Conservation (phyloP, 2,888 invertebrate species). For the Oligia strigilis region DNA sequence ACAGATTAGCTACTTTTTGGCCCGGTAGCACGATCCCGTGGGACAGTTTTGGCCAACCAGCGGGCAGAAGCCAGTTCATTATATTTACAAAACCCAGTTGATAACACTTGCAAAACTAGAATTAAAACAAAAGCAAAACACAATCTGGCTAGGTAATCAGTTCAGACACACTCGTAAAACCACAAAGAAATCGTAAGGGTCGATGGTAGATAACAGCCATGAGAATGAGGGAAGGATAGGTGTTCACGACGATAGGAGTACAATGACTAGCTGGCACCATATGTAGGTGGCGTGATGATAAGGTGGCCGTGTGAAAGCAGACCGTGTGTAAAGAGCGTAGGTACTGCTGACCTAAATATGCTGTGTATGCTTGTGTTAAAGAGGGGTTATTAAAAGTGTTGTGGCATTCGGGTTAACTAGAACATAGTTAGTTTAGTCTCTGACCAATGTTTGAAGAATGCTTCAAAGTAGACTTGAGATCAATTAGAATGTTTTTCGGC, state of each 20-base stretch:
- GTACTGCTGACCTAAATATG: conserved; percentile 42
- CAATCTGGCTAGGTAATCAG: conserved; percentile 9
- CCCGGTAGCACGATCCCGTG: too few species aligned
- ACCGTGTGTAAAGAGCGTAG: conserved; percentile 27
- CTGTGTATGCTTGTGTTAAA: conserved; percentile 7
- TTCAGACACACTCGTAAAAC: background rate
- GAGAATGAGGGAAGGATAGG: conserved; percentile 25
- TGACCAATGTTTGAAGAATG: background rate
- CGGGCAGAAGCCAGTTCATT: too few species aligned
- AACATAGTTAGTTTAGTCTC: background rate
- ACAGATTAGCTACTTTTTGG: too few species aligned
- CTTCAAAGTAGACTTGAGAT: too few species aligned
- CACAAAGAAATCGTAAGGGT: conserved; percentile 38
- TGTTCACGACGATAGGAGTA: conserved; percentile 41
- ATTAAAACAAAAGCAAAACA: conserved; percentile 23
- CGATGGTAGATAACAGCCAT: conserved; percentile 43
- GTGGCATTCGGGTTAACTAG: background rate
- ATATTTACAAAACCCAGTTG: too few species aligned
- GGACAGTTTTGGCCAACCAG: too few species aligned
- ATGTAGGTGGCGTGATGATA: conserved; percentile 37
- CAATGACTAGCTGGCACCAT: conserved; percentile 32
- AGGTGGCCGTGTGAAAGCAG: conserved; percentile 54
- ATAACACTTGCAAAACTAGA: background rate
- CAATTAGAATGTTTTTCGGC: too few species aligned
- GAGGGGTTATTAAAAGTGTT: conserved; percentile 16